A percentile compares a stretch with the other conserved stretches of the same genome.
Evolutionary conservation across 2,113 vertebrate species (phyloP).

Genomic region (Triplophysa siluroides): DNA sequence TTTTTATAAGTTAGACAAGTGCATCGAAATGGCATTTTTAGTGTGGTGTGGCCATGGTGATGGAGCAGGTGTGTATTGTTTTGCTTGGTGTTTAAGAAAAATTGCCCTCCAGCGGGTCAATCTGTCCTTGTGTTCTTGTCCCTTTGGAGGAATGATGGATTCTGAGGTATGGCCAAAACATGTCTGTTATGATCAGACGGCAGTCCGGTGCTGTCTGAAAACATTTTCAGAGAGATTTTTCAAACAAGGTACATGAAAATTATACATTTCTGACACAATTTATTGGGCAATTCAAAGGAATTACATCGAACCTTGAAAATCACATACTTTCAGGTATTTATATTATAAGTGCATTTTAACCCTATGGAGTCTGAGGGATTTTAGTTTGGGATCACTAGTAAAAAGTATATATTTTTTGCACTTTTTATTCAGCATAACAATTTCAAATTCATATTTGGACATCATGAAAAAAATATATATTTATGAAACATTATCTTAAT

Average conservation of each 20-base stretch:
- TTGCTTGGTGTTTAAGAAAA: conserved; percentile 36
- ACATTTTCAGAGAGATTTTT: conserved; percentile 8
- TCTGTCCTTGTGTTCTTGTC: conserved; percentile 42
- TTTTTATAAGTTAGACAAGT: conserved; percentile 22
- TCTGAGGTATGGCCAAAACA: conserved; percentile 20
- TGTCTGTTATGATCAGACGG: conserved; percentile 5
- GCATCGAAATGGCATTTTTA: conserved; percentile 18
- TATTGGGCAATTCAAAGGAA: not conserved
- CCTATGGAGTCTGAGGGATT: too few relatives aligned
- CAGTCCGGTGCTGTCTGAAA: not conserved
- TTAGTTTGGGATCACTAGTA: too few relatives aligned
- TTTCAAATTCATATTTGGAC: too few relatives aligned
- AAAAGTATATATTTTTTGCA: too few relatives aligned
- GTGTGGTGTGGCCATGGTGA: conserved; percentile 7
- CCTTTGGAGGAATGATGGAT: conserved; percentile 28
- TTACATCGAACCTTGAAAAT: not conserved
- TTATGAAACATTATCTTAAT: too few relatives aligned
- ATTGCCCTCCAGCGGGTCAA: conserved; percentile 26
- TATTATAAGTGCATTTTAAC: too few relatives aligned
- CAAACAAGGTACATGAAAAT: not conserved
- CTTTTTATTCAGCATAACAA: too few relatives aligned
- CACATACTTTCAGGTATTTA: not conserved
- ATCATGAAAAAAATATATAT: too few relatives aligned
- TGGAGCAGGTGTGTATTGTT: conserved; percentile 28
- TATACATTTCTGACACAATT: conserved; percentile 3